Evolutionary conservation across 2,113 vertebrate genomes (phyloP).

Genomic region (Sceloporus tristichus): DNA sequence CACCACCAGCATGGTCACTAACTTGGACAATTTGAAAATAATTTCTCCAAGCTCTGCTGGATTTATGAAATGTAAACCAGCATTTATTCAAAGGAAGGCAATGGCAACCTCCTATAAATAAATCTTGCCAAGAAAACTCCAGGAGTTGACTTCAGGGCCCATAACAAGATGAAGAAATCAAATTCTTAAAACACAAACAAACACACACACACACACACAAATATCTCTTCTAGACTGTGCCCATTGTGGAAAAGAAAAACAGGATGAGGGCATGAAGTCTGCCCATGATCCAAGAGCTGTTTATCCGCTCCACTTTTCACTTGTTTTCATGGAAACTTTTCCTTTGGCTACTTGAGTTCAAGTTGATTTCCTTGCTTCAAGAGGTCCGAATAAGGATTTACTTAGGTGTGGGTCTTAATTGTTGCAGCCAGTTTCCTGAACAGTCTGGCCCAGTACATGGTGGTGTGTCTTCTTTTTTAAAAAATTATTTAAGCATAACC

Average conservation of each 20-base stretch:
- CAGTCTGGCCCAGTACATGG: not conserved
- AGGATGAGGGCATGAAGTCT: constrained; percentile 8
- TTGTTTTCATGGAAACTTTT: constrained; percentile 39
- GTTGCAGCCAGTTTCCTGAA: constrained; percentile 12
- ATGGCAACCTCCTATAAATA: too few relatives aligned
- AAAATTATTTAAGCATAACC: not conserved
- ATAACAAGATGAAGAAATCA: too few relatives aligned
- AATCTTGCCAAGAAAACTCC: too few relatives aligned
- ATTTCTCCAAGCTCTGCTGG: not conserved
- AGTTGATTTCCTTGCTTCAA: constrained; percentile 19
- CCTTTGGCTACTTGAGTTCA: constrained; percentile 5
- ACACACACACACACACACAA: too few relatives aligned
- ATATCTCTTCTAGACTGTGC: not conserved
- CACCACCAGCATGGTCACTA: too few relatives aligned
- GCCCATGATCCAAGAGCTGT: not conserved
- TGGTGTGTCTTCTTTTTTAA: not conserved
- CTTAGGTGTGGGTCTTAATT: constrained; percentile 22
- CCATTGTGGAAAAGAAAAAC: constrained; percentile 23
- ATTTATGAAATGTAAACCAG: not conserved
- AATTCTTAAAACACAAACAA: too few relatives aligned
- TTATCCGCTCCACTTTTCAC: constrained; percentile 21
- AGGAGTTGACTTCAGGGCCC: too few relatives aligned
- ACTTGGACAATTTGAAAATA: too few relatives aligned
- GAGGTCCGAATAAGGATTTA: not conserved
- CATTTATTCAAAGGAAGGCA: not conserved